Evolutionary conservation across 1,140 invertebrate species (phyloP), one percentile per base, ranked within the genome.

Genomic region (Leptinotarsa lineolata): DNA sequence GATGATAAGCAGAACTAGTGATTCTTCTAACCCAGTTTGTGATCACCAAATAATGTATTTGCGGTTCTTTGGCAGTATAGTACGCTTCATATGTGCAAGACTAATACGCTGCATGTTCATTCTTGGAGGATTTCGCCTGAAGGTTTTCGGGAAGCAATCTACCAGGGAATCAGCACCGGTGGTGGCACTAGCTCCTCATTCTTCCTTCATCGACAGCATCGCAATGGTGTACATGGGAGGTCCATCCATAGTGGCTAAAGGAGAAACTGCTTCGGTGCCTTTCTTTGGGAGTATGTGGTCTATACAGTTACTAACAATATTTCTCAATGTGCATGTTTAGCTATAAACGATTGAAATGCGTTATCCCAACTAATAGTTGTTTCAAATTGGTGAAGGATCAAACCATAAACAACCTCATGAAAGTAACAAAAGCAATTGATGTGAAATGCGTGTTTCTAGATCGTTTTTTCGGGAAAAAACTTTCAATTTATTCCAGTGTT

Each of bases 131-230:
- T 95, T 97, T 85, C 91, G 94, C 81, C 86, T 95, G 72, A 90
- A 87, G 78, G 86, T 91, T 59, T 91, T 90, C 81, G 93, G 93
- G 60, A 86, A 87, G 72, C 87, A 88, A 79, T 91, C 91, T 18
- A 82, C 87, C 2, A 77, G 80, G 59, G 30, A 70, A 16, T 76
- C 83, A 82, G 95, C 95, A 1, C 94, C 95, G 3, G 91, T 98
- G 74, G 85, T 97, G 71, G 92, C 91, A n/a, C 89, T 95, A 64
- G 94, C 94, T 20, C 95, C 96, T 8, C 96, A 97, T 85, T 97
- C 95, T 21, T 92, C 92, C 71, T 96, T 94, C 88, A 93, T 95
- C 85, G 96, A 97, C 86, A 92, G 94, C 69, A 89, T 97, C 74
- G 89, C 92, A 74, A 91, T 95, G 73, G 90, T 95, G 74, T 89